Base-by-base conservation (phyloP, 1,140 invertebrate genomes). In the Drosophila leontia region DNA sequence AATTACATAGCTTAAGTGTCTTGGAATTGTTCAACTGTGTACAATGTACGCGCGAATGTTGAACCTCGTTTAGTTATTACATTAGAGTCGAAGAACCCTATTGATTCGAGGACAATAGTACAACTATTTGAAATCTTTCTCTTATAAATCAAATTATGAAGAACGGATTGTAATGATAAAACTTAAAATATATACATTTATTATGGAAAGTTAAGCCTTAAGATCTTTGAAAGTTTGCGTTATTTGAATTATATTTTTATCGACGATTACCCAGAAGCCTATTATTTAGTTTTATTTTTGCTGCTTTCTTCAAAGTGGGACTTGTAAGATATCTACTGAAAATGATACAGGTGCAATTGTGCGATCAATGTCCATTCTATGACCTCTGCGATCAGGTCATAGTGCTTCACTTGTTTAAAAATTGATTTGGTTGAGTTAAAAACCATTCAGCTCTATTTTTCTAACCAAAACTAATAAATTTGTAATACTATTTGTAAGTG, bases 31-130 rank as follows among this genome's bases (percentile, higher is more conserved):
- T 67, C 23, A 29, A 61, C 37, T 53, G 32, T 75, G 44, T 62
- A 79, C 56, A 77, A 71, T 50, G 53, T 72, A 71, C 37, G 42
- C 37, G 19, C 67, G 11, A 51, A 51, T 51, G 37, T 42, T 29
- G 29, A 32, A 32, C 23, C 9, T 57, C 5, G 3, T 26, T 41
- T 47, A 58, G 29, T 53, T 35, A 23, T 23, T 6, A 29, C 32
- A 37, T 32, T 48, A 7, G 3, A 47, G 26, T 15, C 42, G 13
- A 26, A 9, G 17, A 39, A 41, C 35, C 26, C n/a, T 17, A 47
- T 51, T 53, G 15, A 47, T 56, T 65, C 13, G 23, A 63, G 61
- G 51, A 37, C 7, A 77, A 85, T 81, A 78, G 78, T 84, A 34
- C 23, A 85, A 81, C 67, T 81, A 81, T 72, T 68, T 19, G 29